Percentiles rank a stretch among this genome's conserved stretches.
phyloP scores from a whole-genome alignment of 2,113 vertebrate species.

The Dasyprocta punctata region DNA sequence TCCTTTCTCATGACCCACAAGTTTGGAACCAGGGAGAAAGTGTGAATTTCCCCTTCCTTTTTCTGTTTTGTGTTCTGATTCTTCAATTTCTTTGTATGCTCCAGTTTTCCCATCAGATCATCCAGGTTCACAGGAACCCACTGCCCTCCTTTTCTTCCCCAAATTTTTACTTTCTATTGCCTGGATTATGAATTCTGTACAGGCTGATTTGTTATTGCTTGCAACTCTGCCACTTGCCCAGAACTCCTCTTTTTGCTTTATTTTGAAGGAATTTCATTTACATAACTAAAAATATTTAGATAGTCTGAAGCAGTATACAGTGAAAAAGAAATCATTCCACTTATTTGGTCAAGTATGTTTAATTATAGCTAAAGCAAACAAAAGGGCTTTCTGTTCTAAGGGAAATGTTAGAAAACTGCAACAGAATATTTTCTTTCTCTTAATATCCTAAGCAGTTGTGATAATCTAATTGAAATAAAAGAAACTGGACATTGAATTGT shows the following conservation, averaged over 20 bases:
- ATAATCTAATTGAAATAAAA: slow-evolving; percentile 18
- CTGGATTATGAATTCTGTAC: too few relatives aligned
- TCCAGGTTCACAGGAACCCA: too few relatives aligned
- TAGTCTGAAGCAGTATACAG: background rate
- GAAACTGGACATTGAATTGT: background rate
- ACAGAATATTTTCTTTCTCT: background rate
- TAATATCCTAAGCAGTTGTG: background rate
- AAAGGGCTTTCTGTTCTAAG: background rate
- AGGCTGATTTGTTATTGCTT: too few relatives aligned
- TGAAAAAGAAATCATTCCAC: background rate
- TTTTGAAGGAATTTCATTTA: background rate
- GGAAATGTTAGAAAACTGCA: background rate
- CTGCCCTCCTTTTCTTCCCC: too few relatives aligned
- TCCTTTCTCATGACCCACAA: too few relatives aligned
- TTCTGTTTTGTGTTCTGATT: too few relatives aligned
- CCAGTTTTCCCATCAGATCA: too few relatives aligned
- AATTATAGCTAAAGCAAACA: background rate
- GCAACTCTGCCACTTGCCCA: too few relatives aligned
- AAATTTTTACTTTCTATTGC: too few relatives aligned
- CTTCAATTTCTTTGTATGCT: too few relatives aligned
- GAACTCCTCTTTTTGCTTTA: background rate
- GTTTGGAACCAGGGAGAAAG: too few relatives aligned
- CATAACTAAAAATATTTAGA: background rate
- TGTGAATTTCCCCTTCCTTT: too few relatives aligned
- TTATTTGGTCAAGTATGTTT: background rate